Evolutionary conservation across 30 jellyfish, hydroid and myxozoan genomes (phyloP), one percentile per base, ranked within the genome.

Genomic region (Aurelia aurita): DNA sequence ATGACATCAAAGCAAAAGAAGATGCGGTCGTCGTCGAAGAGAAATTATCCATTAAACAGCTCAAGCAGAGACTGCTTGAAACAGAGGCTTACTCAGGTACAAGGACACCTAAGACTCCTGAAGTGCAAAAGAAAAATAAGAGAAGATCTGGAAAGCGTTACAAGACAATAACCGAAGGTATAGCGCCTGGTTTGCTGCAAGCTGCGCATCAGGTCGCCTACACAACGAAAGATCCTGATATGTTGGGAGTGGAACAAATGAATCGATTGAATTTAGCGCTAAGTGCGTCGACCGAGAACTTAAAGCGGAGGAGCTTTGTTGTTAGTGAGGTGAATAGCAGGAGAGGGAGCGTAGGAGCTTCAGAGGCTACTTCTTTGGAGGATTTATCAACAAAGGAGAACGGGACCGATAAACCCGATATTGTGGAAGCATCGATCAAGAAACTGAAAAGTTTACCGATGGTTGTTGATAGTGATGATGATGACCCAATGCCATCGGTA

Each of bases 141-240:
- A 61, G 97, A 16, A 66, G 92, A 65, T 93, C 98, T 0, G 89
- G 96, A 0, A 93, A 88, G 54, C 85, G 98, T 28, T 93, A 93
- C 49, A 93, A 93, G 69, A 93, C 98, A 13, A 93, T 93, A 27
- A 93, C 98, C 1, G 98, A 93, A 83, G 98, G 98, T 16, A 93
- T 93, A 3, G 98, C 97, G 5, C 98, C 98, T 20, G 72, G 97
- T 0, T 84, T 88, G 19, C 59, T 93, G 19, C 96, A 93, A 65
- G 86, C 86, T 22, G 98, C 98, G 3, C 90, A 79, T 21, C 98
- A 91, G 73, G 51, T 71, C 19, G 96, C 94, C n/a, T 21, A 51
- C 32, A 87, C 32, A 11, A 96, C 76, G 12, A 76, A 80, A 60
- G 90, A 91, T 26, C 54, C 86, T 6, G 61, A 68, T 28, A 23